Evolutionary conservation across 2,113 vertebrate genomes (phyloP), one percentile per base, ranked within the genome.

Genomic region (Odontophorus gujanensis): DNA sequence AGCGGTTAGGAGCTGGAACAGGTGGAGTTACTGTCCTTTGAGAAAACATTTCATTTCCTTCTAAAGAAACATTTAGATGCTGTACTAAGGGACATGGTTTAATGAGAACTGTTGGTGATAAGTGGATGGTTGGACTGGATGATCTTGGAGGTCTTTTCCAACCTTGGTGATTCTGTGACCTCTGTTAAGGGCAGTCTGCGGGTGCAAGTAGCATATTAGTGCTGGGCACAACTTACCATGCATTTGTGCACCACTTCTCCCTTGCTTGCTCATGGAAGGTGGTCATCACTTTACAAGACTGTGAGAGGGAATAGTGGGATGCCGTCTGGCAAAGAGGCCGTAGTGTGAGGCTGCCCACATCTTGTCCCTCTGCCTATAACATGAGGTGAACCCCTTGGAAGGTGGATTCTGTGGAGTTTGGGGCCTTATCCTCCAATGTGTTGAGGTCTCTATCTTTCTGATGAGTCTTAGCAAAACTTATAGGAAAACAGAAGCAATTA

Each of bases 391-490:
- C 47, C 73, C 24, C 25, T 51, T 32, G 55, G 30, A 57, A 57
- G 38, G 22, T 25, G n/a, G 75, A 85, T 81, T 58, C 14, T 81
- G 47, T 47, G 67, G 84, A 0, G 1, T 50, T 80, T 3, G 10
- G 59, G 71, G 75, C 43, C 71, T 74, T 67, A 74, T 80, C 59
- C 32, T 62, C 12, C 19, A 32, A 63, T 3, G 15, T 42, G 59
- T 20, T 89, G 87, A 85, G 59, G 75, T 87, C 87, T 71, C 72
- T 76, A 11, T 66, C 47, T 69, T 89, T 80, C 79, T 89, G 63
- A 80, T 57, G 81, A 89, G 71, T 59, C 89, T 87, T 96, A 85
- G 78, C 79, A 45, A 79, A 57, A 82, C 73, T 59, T 25, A 24
- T 67, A 0, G 19, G 87, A 87, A 78, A 91, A 47, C 24, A 57